Evolutionary conservation across 1,140 invertebrate genomes (phyloP).

Genomic region (Latrodectus geometricus): DNA sequence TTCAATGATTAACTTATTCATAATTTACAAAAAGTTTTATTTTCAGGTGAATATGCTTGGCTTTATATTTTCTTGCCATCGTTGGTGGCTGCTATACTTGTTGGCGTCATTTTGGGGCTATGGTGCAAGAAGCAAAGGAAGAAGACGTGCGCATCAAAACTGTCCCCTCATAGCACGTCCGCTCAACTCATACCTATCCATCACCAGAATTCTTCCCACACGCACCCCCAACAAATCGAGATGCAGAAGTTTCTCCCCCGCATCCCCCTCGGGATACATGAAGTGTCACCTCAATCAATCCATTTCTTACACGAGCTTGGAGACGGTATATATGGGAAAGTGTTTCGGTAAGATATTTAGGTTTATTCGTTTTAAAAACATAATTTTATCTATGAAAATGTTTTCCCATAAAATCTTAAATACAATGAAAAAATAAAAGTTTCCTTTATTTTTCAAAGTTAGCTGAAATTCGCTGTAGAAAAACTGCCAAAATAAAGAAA

Average conservation of each 20-base stretch:
- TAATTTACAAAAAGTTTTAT: neutral
- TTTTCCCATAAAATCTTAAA: no score
- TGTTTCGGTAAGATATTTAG: conserved; percentile 83
- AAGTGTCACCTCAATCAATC: conserved; percentile 81
- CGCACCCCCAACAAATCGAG: conserved; percentile 44
- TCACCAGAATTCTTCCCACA: conserved; percentile 36
- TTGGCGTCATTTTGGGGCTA: conserved; percentile 71
- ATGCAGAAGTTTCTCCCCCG: conserved; percentile 80
- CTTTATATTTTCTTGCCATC: conserved; percentile 74
- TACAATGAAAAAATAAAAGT: no score
- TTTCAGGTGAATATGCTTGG: conserved; percentile 69
- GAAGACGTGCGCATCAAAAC: conserved; percentile 24
- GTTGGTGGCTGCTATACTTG: conserved; percentile 71
- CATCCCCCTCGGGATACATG: conserved; percentile 67
- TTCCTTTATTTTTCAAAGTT: no score
- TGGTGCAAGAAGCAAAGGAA: conserved; percentile 65
- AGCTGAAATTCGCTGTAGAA: no score
- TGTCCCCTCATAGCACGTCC: conserved; percentile 41
- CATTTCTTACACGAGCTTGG: conserved; percentile 93
- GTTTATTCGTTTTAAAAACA: no score
- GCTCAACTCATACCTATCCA: conserved; percentile 50
- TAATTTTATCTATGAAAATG: no score
- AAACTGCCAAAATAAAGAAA: no score
- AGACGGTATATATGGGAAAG: conserved; percentile 96
- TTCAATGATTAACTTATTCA: no score